Base-by-base conservation (phyloP, 2,888 invertebrate genomes). In the Trachelus stipa region DNA sequence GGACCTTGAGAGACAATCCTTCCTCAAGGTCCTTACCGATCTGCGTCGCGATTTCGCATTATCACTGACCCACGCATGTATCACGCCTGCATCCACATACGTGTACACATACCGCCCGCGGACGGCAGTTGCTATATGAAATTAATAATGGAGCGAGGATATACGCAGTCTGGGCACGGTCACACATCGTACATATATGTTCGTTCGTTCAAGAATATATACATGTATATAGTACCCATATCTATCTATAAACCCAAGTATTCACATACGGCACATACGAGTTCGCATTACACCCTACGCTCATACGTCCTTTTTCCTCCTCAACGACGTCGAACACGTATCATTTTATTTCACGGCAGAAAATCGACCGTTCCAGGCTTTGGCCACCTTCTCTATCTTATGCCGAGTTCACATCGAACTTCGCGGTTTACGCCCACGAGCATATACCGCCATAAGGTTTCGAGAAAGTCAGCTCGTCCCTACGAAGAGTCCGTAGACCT, bases 131-230 rank as follows among this genome's bases (percentile, higher is more conserved):
- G 77, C 79, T 78, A 79, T 84, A 84, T 85, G 85, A 87, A 87
- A 89, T 89, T 89, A 89, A 88, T 88, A 88, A 89, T 89, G 86
- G 86, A 88, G 86, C 85, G 84, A 89, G 89, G 89, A 89, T 89
- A 88, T 89, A 89, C 89, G 89, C 88, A 86, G 81, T 83, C 85
- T 89, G 88, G 85, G 85, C 87, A 89, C 89, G 87, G 85, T 86
- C 84, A 83, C 84, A 84, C 84, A 56, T 40, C 40, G 40, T 40
- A 40, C 69, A 30, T 11, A 69, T 6, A 30, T 23, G 71, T 30
- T 31, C 71, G 30, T 33, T 30, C 69, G 31, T 34, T 31, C 23
- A 33, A 23, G 23, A 56, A 23, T 56, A 56, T 56, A 56, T 2
- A 40, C 6, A 56, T 56, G 9, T 40, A 40, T 15, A 40, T 2